Evolutionary conservation across 1,140 invertebrate species (phyloP).

Genomic region (Euura lappo): DNA sequence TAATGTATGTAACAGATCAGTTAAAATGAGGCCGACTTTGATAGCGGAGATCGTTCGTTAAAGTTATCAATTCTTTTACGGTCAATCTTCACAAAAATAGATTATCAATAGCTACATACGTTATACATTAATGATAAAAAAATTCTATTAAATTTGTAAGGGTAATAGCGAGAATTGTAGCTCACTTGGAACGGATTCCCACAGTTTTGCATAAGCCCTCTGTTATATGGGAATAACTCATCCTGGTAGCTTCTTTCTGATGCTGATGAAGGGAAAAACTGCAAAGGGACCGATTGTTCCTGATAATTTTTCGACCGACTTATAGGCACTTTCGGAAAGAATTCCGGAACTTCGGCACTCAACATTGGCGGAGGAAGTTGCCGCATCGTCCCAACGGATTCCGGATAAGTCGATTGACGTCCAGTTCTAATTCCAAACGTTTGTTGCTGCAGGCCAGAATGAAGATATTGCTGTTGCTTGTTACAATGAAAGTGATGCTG

Average conservation of each 20-base stretch:
- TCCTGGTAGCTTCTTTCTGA: conserved; percentile 34
- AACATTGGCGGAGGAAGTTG: conserved; percentile 27
- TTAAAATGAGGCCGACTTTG: no score
- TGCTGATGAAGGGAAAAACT: conserved; percentile 36
- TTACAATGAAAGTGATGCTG: conserved; percentile 10
- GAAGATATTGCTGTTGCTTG: conserved; percentile 24
- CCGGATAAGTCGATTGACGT: conserved; percentile 22
- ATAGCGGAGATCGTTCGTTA: no score
- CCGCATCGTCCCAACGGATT: conserved; percentile 18
- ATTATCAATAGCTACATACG: no score
- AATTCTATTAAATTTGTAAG: not conserved
- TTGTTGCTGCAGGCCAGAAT: conserved; percentile 24
- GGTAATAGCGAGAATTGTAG: not conserved
- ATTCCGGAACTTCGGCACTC: conserved; percentile 53
- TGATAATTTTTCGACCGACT: conserved; percentile 13
- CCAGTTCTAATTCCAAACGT: conserved; percentile 13
- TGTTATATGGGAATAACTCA: conserved; percentile 38
- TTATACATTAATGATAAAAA: not conserved
- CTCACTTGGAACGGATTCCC: conserved; percentile 23
- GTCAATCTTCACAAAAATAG: no score
- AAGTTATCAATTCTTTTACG: no score
- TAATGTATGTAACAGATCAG: no score
- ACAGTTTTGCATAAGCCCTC: conserved; percentile 20
- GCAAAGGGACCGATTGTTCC: conserved; percentile 29
- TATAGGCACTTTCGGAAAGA: conserved; percentile 45